These are phyloP conservation scores for Pseudomugil tenellus DNA, from an alignment of 2,797 vertebrate genomes.

Conservation along the genomic window DNA sequence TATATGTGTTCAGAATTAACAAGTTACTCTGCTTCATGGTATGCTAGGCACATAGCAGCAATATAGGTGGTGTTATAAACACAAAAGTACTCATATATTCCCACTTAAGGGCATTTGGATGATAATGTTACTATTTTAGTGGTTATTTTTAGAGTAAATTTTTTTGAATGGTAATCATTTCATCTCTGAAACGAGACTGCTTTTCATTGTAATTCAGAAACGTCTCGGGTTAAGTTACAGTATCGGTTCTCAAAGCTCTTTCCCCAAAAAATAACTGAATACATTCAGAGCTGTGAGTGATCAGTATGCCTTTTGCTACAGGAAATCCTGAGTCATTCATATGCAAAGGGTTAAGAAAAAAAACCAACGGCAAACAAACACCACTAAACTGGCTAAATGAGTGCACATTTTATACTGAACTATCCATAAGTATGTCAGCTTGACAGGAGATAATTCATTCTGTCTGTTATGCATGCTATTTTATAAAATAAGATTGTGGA, in stretches of 20 bases:
- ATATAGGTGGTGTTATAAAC: neutral
- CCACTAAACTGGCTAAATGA: constrained; percentile 14
- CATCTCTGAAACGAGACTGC: neutral
- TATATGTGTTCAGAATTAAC: constrained; percentile 20
- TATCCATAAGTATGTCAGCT: constrained; percentile 26
- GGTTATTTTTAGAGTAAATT: neutral
- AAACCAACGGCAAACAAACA: neutral
- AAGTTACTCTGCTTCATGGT: neutral
- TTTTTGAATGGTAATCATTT: too few relatives aligned
- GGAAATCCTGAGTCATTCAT: constrained; percentile 52
- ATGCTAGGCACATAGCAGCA: neutral
- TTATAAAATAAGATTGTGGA: constrained; percentile 9
- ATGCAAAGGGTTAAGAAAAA: constrained; percentile 23
- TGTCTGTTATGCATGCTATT: constrained; percentile 11
- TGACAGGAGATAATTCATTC: constrained; percentile 18
- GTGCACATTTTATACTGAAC: constrained; percentile 2
- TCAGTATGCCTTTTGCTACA: constrained; percentile 8
- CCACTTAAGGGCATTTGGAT: neutral
- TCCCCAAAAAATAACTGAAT: neutral
- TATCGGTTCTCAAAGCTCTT: neutral
- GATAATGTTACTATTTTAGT: neutral
- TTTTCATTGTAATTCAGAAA: neutral
- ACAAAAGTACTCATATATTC: neutral
- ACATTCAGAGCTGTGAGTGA: constrained; percentile 25
- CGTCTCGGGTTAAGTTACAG: neutral